phyloP scores from a whole-genome alignment of 2,888 invertebrate genomes.

The Drosophila setosimentum region DNA sequence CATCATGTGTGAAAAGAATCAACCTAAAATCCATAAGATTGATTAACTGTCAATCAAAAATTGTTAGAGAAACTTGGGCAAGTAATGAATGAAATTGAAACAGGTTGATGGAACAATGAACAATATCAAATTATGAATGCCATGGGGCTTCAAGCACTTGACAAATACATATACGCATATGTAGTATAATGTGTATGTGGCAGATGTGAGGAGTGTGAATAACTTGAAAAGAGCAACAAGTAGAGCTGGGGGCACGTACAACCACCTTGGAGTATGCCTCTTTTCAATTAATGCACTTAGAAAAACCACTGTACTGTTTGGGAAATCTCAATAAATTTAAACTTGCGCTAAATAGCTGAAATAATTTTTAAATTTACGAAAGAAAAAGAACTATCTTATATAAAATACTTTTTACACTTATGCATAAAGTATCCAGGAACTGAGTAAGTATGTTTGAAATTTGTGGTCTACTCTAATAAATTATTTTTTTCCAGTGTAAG shows the following conservation, averaged over 20 bases:
- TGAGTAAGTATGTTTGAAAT: too few species aligned
- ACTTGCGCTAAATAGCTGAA: neutral
- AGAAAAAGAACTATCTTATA: too few species aligned
- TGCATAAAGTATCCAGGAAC: neutral
- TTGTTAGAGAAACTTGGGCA: constrained; percentile 23
- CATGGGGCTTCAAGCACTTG: constrained; percentile 26
- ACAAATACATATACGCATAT: neutral
- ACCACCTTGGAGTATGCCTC: constrained; percentile 13
- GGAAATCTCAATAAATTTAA: neutral
- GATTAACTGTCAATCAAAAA: constrained; percentile 78
- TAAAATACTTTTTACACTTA: too few species aligned
- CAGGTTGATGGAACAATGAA: constrained; percentile 70
- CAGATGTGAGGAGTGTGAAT: constrained; percentile 16
- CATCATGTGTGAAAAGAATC: constrained; percentile 72
- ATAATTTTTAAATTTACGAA: neutral
- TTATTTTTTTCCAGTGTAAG: constrained; percentile 10
- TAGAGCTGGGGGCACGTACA: constrained; percentile 1
- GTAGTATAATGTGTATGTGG: neutral
- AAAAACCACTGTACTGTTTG: neutral
- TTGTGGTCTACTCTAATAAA: neutral
- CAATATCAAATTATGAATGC: constrained; percentile 67
- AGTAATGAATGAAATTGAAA: constrained; percentile 67
- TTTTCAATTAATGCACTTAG: constrained; percentile 13
- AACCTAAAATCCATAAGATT: constrained; percentile 65
- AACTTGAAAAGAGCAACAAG: constrained; percentile 13